These are phyloP conservation scores for Archivesica marissinica DNA, from an alignment of 1,140 invertebrate genomes.

Conservation along the genomic window DNA sequence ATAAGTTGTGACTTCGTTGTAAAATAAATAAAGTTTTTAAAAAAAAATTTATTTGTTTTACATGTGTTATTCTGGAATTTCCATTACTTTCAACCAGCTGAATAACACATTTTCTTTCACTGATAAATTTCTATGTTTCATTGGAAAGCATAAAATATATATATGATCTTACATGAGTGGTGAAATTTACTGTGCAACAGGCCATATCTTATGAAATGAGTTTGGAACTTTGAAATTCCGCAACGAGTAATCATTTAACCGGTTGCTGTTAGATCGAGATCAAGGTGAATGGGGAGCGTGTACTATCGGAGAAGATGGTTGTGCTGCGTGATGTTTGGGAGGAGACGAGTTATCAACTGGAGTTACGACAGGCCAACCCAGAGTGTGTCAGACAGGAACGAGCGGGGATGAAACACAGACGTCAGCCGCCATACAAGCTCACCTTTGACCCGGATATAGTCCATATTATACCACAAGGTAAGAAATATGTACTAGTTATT, in stretches of 20 bases:
- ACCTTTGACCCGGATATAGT: constrained; percentile 85
- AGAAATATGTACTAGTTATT: no score
- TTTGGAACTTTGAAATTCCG: no score
- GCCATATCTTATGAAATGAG: no score
- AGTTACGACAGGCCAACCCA: constrained; percentile 92
- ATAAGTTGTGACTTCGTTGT: no score
- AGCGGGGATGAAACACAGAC: constrained; percentile 85
- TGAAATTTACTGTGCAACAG: no score
- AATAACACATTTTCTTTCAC: no score
- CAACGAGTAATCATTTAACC: no score
- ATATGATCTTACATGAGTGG: no score
- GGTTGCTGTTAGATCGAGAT: constrained; percentile 86
- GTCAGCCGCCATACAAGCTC: constrained; percentile 85
- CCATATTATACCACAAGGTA: constrained; percentile 67
- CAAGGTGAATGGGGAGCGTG: constrained; percentile 86
- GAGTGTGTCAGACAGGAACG: constrained; percentile 92
- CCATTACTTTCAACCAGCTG: background rate
- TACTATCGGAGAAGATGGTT: constrained; percentile 88
- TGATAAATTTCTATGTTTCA: no score
- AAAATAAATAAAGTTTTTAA: no score
- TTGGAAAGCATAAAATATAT: no score
- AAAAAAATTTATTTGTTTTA: background rate
- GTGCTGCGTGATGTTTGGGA: constrained; percentile 94
- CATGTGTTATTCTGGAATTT: background rate
- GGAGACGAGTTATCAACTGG: constrained; percentile 96